Base-by-base conservation (phyloP, 2,113 vertebrate genomes). In the Gallinago paraguaiae region DNA sequence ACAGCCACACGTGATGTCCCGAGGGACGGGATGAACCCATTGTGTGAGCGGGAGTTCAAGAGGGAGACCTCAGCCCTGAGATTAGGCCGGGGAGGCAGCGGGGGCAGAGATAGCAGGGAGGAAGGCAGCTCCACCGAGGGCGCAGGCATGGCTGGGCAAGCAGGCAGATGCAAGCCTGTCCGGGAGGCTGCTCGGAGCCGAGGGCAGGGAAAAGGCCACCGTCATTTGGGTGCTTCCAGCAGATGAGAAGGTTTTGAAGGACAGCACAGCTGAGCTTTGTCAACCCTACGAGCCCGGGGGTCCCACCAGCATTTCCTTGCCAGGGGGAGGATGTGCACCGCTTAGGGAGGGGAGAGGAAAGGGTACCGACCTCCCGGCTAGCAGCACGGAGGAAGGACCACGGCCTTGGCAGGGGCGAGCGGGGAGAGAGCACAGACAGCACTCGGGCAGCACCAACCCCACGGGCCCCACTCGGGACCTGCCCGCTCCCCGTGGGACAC, bases 1-100 rank as follows among this genome's bases (percentile, higher is more conserved):
- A 94, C 65, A 96, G 77, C 74, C 84, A 85, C 96, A 97, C 51
- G 70, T 95, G 91, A 69, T 74, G 72, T 61, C 76, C 64, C 3
- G 9, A 92, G 53, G 50, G 81, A 86, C 3, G 12, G 19, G 88
- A 85, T 76, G 86, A 86, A 84, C 37, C 72, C 81, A 94, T 94
- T 96, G 93, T 96, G 80, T 7, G 51, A 86, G 35, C 0, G 0
- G 56, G 85, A 93, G 30, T 67, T 82, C 86, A 95, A 78, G 91
- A 92, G 67, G 24, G 43, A 51, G 46, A 91, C 57, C 75, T 65
- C 39, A 1, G 63, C 45, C 65, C 28, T 0, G 28, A 88, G 90
- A 96, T 95, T 91, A 95, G 54, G 59, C 70, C 56, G 35, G 25
- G n/a, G 65, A 91, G n/a, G 46, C 61, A 89, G 69, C 4, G 1